phyloP scores from a whole-genome alignment of 2,113 vertebrate genomes.

The Channa maculata region DNA sequence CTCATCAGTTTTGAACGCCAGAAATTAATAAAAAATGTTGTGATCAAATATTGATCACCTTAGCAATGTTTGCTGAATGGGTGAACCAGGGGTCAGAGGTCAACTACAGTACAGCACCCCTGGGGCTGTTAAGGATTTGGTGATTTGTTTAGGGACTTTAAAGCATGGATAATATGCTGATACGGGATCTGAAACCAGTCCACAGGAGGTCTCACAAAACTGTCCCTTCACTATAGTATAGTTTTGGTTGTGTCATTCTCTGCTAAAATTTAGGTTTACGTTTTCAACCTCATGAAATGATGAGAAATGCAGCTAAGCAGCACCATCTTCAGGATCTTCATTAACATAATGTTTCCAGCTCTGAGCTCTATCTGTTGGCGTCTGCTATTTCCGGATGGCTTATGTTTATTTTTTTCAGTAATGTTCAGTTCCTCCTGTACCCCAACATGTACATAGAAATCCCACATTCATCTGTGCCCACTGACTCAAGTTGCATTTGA shows the following conservation, averaged over 20 bases:
- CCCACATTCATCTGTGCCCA: slow-evolving; percentile 35
- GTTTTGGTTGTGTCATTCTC: not conserved
- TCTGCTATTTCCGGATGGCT: not conserved
- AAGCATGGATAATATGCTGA: not conserved
- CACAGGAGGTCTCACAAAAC: not conserved
- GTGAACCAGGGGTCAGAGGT: slow-evolving; percentile 39
- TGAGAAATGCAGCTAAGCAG: slow-evolving; percentile 15
- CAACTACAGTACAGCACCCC: slow-evolving; percentile 8
- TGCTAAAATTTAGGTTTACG: not conserved
- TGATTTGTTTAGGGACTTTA: slow-evolving; percentile 8
- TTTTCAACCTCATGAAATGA: too few species aligned
- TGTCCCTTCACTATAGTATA: not conserved
- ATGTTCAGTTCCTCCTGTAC: not conserved
- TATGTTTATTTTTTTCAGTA: not conserved
- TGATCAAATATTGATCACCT: too few species aligned
- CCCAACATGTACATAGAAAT: slow-evolving; percentile 49
- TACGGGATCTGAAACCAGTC: slow-evolving; percentile 10
- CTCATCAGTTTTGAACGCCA: too few species aligned
- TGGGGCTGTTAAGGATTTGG: not conserved
- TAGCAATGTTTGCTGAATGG: not conserved
- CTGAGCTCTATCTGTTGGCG: slow-evolving; percentile 9
- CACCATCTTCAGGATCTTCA: slow-evolving; percentile 49
- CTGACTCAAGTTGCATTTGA: slow-evolving; percentile 25
- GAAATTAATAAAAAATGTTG: too few species aligned
- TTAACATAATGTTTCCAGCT: slow-evolving; percentile 12